Conservation (phyloP, 2,113 vertebrate genomes). For the Aptenodytes patagonicus region DNA sequence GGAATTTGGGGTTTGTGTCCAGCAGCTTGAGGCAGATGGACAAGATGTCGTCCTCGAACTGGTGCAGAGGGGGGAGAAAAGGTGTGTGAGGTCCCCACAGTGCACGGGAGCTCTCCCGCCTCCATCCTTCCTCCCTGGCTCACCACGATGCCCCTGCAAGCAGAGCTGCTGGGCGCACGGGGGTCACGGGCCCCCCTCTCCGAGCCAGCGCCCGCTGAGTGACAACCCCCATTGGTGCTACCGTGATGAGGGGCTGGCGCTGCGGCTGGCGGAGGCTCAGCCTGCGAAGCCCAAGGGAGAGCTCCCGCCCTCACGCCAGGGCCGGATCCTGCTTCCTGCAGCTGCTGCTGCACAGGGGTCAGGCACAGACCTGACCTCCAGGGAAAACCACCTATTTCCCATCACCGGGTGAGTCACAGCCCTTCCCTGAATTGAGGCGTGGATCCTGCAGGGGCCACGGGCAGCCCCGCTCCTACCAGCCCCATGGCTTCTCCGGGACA, state of each 20-base stretch:
- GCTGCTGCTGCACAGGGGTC: fast-evolving
- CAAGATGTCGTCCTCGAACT: slow-evolving; percentile 85
- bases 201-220: fast-evolving
- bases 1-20: slow-evolving; percentile 84
- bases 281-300: neutral
- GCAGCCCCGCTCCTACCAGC: fast-evolving
- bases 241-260: fast-evolving
- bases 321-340: neutral
- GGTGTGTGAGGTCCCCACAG: neutral
- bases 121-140: neutral
- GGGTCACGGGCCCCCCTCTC: neutral
- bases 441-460: fast-evolving
- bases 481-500: too few species aligned
- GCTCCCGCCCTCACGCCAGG: fast-evolving
- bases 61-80: neutral
- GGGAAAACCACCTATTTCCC: neutral
- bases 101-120: neutral
- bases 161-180: neutral
- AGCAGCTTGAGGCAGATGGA: slow-evolving; percentile 83
- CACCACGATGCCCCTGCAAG: neutral
- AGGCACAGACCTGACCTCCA: fast-evolving
- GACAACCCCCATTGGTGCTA: neutral
- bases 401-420: neutral
- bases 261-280: neutral
- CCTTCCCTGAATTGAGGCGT: neutral